Percentiles rank a stretch among this genome's conserved stretches.
These are phyloP conservation scores for Acleris literana DNA, from an alignment of 2,888 invertebrate species.

Conservation along the genomic window DNA sequence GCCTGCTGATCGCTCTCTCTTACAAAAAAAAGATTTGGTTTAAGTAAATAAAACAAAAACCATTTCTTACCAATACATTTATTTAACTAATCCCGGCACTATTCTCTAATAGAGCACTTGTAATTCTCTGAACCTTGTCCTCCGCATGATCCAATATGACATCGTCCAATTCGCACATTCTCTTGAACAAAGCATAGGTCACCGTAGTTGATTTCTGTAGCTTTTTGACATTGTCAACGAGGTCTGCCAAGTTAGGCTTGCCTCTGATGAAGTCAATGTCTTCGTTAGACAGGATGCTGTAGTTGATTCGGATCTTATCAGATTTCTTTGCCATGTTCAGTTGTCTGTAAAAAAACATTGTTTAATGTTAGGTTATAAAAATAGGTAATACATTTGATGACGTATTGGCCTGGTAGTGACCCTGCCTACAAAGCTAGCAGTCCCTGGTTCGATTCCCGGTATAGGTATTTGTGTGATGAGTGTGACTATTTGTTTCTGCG, in stretches of 20 bases:
- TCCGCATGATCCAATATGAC: slow-evolving; percentile 27
- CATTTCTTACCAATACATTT: slow-evolving; percentile 11
- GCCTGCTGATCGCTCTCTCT: too few relatives aligned
- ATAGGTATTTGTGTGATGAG: too few relatives aligned
- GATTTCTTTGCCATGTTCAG: slow-evolving; percentile 30
- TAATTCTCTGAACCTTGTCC: slow-evolving; percentile 23
- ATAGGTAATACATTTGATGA: too few relatives aligned
- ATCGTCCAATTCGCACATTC: slow-evolving; percentile 26
- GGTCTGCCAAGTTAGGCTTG: slow-evolving; percentile 37
- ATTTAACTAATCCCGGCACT: slow-evolving; percentile 26
- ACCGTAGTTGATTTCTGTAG: slow-evolving; percentile 32
- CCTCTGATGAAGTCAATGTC: slow-evolving; percentile 40
- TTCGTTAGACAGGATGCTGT: slow-evolving; percentile 39
- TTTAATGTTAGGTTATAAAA: neutral
- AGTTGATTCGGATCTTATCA: slow-evolving; percentile 33
- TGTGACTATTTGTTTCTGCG: neutral
- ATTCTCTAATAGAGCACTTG: slow-evolving; percentile 30
- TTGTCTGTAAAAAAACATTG: slow-evolving; percentile 28
- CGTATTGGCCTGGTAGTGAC: too few relatives aligned
- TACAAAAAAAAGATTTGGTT: too few relatives aligned
- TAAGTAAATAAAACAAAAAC: neutral
- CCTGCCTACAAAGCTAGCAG: too few relatives aligned
- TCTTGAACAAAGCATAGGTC: slow-evolving; percentile 21
- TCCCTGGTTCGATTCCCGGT: too few relatives aligned
- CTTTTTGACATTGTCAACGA: slow-evolving; percentile 37